Evolutionary conservation across 2,113 vertebrate genomes (phyloP).

Genomic region (Rhea pennata): DNA sequence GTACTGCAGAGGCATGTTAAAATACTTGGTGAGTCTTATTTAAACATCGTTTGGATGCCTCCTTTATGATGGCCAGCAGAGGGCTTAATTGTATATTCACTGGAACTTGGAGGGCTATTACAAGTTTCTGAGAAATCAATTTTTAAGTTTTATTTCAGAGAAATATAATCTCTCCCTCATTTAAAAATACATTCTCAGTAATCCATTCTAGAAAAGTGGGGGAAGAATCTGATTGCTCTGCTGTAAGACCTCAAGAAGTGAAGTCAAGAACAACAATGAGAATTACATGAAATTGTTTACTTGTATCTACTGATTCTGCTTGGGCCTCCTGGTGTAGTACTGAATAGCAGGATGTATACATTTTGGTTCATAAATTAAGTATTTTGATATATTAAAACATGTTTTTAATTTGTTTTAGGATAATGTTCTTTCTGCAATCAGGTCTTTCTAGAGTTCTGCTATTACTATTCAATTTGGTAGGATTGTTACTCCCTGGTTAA

Average conservation of each 20-base stretch:
- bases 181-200: neutral
- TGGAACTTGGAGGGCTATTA: neutral
- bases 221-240: neutral
- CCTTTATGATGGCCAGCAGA: neutral
- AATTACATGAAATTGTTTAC: neutral
- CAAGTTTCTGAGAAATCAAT: no score
- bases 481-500: neutral
- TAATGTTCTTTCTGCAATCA: neutral
- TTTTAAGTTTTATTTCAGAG: neutral
- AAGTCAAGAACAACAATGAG: neutral
- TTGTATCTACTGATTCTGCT: neutral
- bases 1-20: neutral
- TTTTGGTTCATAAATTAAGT: neutral
- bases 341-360: neutral
- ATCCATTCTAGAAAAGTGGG: neutral
- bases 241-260: neutral
- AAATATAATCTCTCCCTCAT: neutral
- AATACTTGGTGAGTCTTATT: neutral
- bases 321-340: neutral
- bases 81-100: neutral
- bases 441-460: neutral
- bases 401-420: neutral
- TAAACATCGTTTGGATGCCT: neutral
- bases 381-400: neutral
- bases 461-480: neutral